Base-by-base conservation (phyloP, 1,140 invertebrate species). In the Heliconius eleuchia region DNA sequence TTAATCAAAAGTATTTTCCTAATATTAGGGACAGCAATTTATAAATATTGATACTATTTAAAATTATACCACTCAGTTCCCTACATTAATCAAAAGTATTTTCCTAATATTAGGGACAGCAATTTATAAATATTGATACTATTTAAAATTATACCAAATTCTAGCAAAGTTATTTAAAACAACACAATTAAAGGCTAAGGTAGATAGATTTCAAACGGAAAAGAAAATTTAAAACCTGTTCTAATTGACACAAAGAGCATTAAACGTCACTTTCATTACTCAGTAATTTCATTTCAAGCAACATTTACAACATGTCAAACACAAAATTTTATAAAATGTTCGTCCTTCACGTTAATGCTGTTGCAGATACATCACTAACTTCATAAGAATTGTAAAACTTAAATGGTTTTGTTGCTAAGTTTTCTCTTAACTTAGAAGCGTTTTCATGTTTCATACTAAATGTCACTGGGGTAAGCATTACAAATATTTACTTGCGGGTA, bases 391-490 rank as follows among this genome's bases (percentile, higher is more conserved):
- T 66, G 30, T 66, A 30, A 66, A 66, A 66, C 60, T 66, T 66
- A 66, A 66, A 66, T 66, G 60, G 60, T 66, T 66, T 16, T 30
- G 23, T 66, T 66, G 9, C 11, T 66, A 66, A 66, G 60, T 66
- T 66, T 66, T 66, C 60, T 66, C 60, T 66, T 66, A 66, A 66
- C 9, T 66, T 66, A 66, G 60, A 66, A 66, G 60, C 60, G 27
- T 66, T 66, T 66, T 30, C 60, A 66, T 66, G 60, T 66, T 66
- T 66, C 60, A 66, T 66, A 66, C 27, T 16, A 66, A 66, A 66
- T 66, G 60, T 66, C 60, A 30, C 19, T 66, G 60, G 60, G 23
- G 16, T 16, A 66, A 66, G 60, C 60, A 30, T 66, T 66, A 66
- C 60, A 66, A 66, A 66, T 66, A 66, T 66, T 66, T 66, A 66